phyloP scores from a whole-genome alignment of 2,797 vertebrate species.

The Enteromius unitaeniatus region DNA sequence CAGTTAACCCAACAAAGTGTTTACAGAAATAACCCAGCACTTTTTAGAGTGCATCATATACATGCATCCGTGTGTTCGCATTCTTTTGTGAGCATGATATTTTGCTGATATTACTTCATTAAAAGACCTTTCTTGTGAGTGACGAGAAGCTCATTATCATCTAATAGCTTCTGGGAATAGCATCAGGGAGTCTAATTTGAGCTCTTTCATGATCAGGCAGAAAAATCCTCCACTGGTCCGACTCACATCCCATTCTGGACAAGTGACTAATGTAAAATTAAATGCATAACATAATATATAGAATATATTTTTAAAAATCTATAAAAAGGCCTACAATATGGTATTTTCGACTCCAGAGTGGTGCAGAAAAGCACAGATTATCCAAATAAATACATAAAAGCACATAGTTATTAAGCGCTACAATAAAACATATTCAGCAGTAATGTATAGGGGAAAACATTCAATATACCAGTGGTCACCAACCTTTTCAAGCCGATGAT shows the following conservation, averaged over 20 bases:
- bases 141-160: conserved; percentile 55
- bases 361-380: no score
- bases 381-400: no score
- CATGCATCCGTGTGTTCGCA: background rate
- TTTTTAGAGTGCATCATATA: no score
- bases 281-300: background rate
- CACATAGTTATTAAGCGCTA: no score
- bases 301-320: no score
- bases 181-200: conserved; percentile 55
- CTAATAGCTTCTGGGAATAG: conserved; percentile 59
- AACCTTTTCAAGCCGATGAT: no score
- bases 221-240: conserved; percentile 19
- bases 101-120: conserved; percentile 56
- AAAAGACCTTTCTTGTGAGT: conserved; percentile 54
- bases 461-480: no score
- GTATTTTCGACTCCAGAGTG: no score
- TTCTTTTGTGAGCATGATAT: conserved; percentile 25
- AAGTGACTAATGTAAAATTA: conserved; percentile 23
- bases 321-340: no score
- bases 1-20: no score
- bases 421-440: no score
- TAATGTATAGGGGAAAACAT: background rate
- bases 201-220: conserved; percentile 42
- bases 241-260: conserved; percentile 15
- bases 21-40: no score